Evolutionary conservation across 2,888 invertebrate genomes (phyloP), one percentile per base, ranked within the genome.

Genomic region (Drepanosiphum platanoidis): DNA sequence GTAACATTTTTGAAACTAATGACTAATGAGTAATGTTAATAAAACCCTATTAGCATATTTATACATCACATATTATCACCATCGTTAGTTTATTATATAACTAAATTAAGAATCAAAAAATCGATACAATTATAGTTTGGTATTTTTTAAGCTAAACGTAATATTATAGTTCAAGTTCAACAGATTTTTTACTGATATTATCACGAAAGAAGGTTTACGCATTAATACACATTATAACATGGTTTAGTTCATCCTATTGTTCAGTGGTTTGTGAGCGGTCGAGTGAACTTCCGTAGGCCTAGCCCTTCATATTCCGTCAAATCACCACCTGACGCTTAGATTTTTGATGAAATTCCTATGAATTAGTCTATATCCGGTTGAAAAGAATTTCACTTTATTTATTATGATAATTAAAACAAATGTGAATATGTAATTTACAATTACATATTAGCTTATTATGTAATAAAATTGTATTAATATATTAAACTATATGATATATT

Each of bases 271-370:
- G 75, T 84, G 68, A 70, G 75, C 84, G 77, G 84, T 84, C 75
- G 52, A 84, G 84, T 84, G 84, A 77, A 84, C 84, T 77, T 84
- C 84, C 84, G 84, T 39, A 84, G 81, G 58, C 27, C 18, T 68
- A 46, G 77, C 77, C 84, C 84, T 77, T 84, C 77, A 77, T 30
- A 74, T n/a, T n/a, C 66, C 30, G 70, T 61, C 46, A 75, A 52
- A 84, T 46, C 52, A 77, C 77, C 84, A 84, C 84, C 84, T 84
- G 84, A 77, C 84, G 61, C 39, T 77, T 61, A 61, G 58, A 82
- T 82, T 84, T 83, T 66, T 27, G 32, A 84, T 64, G 22, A 70
- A 77, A 84, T 84, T 84, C 84, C 84, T 68, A 61, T n/a, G 42
- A 61, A 72, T 61, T 61, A 61, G 32, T 61, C 15, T n/a, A 42